Evolutionary conservation across 2,797 vertebrate genomes (phyloP).

Genomic region (Tenualosa ilisha): DNA sequence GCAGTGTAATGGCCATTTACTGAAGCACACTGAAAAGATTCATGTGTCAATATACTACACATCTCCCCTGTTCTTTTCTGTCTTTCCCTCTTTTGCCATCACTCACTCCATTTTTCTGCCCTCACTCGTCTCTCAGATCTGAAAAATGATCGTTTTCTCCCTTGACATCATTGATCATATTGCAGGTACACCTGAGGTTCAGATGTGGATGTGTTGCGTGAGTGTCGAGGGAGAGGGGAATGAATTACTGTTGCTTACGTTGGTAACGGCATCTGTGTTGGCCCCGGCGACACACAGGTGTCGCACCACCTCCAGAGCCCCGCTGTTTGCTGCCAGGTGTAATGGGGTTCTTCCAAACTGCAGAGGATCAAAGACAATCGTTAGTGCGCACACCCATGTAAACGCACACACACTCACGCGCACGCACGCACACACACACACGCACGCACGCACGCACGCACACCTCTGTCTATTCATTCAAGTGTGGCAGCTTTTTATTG

Average conservation of each 20-base stretch:
- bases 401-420: slow-evolving; percentile 14
- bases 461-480: background rate
- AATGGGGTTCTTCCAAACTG: slow-evolving; percentile 91
- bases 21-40: background rate
- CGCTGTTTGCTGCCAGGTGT: slow-evolving; percentile 90
- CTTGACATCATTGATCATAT: background rate
- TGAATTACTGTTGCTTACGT: slow-evolving; percentile 71
- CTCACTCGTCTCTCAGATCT: background rate
- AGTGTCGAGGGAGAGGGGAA: background rate
- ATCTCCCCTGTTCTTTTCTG: background rate
- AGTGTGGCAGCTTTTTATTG: background rate
- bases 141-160: background rate
- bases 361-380: background rate
- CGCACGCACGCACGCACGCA: background rate
- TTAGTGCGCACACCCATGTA: slow-evolving; percentile 8
- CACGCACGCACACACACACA: slow-evolving; percentile 13
- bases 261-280: slow-evolving; percentile 86
- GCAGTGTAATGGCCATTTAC: background rate
- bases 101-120: background rate
- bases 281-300: slow-evolving; percentile 90
- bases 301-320: slow-evolving; percentile 90
- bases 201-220: background rate
- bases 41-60: background rate
- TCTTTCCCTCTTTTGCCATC: background rate
- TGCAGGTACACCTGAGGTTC: background rate